Conservation (phyloP, 2,113 vertebrate genomes). For the Seriola quinqueradiata region DNA sequence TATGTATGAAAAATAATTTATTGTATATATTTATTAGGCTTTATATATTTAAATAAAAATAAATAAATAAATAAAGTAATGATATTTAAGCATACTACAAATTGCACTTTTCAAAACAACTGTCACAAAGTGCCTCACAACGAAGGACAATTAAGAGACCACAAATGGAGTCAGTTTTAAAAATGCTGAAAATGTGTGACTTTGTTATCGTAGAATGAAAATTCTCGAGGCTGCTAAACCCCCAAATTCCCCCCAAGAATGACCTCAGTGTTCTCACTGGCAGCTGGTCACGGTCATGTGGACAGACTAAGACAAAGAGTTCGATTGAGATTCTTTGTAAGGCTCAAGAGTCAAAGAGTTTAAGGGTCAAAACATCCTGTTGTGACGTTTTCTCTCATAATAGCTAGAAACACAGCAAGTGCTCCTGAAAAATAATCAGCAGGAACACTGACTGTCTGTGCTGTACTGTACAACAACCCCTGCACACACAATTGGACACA, state of each 20-base stretch:
- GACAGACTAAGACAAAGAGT: slow-evolving; percentile 10
- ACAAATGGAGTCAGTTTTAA: too few relatives aligned
- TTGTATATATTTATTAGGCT: too few relatives aligned
- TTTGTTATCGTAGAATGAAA: not conserved
- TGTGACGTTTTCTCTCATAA: slow-evolving; percentile 22
- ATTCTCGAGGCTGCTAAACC: not conserved
- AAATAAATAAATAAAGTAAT: too few relatives aligned
- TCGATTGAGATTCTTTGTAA: slow-evolving; percentile 14
- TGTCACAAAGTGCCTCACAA: too few relatives aligned
- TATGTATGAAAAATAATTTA: too few relatives aligned
- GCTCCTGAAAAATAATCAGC: slow-evolving; percentile 16
- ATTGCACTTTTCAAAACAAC: too few relatives aligned
- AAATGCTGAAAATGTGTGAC: not conserved
- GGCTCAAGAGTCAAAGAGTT: not conserved
- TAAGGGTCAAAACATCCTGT: slow-evolving; percentile 31
- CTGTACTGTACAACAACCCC: slow-evolving; percentile 1
- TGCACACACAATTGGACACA: not conserved
- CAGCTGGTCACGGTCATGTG: not conserved
- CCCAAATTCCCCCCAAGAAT: not conserved
- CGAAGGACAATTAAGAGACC: too few relatives aligned
- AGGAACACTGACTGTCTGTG: slow-evolving; percentile 3
- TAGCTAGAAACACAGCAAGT: slow-evolving; percentile 15
- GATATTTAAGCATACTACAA: too few relatives aligned
- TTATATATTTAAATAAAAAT: too few relatives aligned
- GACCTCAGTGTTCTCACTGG: slow-evolving; percentile 8